Evolutionary conservation across 2,113 vertebrate species (phyloP), one percentile per base, ranked within the genome.

Genomic region (Callocephalon fimbriatum): DNA sequence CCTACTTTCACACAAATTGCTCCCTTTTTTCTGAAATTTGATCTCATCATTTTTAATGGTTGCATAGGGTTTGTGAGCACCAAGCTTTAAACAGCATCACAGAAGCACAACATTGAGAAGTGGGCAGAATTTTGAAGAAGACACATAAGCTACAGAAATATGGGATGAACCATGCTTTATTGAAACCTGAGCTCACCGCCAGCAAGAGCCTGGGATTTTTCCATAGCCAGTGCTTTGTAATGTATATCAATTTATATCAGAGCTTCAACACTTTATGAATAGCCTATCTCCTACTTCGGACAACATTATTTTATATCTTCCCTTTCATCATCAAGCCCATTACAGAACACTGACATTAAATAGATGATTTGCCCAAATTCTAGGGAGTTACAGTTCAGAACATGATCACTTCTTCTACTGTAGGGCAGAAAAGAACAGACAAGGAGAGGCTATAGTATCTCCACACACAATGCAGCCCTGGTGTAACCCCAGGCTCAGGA

Each of bases 31-130:
- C 56, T 80, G 68, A 89, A 81, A 61, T 66, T 26, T 26, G 26
- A 37, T 67, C 63, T 83, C 65, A 40, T 88, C 70, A 56, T 91
- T 94, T 95, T 78, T 50, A 86, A 88, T 66, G 61, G 51, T 12
- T 86, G 44, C 48, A 51, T 27, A 42, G 40, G 15, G 26, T 44
- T 93, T 91, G 51, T 42, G 86, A 76, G 48, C 50, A 81, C 42
- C 37, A 72, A 72, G 67, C 54, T 79, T 91, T 86, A 78, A 79
- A 84, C 31, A 89, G 17, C 44, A 44, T 82, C 61, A 71, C 56
- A 71, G 63, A 74, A 76, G 32, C n/a, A 70, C 15, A 65, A 45
- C 18, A 63, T 2, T 35, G 61, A 74, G 15, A 72, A 96, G 31
- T 3, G 15, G 51, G n/a, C 25, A 78, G 56, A 86, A 92, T 65